Evolutionary conservation across 2,797 vertebrate genomes (phyloP).

Genomic region (Otus scops): DNA sequence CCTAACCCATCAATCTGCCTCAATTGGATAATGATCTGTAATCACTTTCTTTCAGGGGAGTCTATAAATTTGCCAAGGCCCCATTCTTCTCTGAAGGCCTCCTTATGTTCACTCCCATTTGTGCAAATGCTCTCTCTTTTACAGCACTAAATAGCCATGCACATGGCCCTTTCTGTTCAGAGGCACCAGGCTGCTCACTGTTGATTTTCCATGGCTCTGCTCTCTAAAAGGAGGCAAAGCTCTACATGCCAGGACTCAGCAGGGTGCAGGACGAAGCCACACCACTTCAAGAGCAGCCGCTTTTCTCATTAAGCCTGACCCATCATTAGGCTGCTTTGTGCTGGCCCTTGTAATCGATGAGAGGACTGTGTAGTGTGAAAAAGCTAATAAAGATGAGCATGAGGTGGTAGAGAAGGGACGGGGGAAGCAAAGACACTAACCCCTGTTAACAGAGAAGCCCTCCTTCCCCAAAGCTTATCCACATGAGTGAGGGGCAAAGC

Average conservation of each 20-base stretch:
- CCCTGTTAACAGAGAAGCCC: not conserved
- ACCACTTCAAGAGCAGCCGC: conserved; percentile 77
- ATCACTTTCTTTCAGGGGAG: conserved; percentile 99
- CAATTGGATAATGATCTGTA: conserved; percentile 99
- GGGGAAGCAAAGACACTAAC: conserved; percentile 7
- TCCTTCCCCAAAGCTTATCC: not conserved
- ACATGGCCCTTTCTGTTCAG: conserved; percentile 81
- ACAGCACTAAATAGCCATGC: conserved; percentile 90
- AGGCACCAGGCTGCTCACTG: conserved; percentile 76
- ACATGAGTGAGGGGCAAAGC: not conserved
- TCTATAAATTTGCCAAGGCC: conserved; percentile 97
- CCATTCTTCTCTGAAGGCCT: conserved; percentile 94
- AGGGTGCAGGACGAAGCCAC: conserved; percentile 76
- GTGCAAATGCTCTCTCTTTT: conserved; percentile 86
- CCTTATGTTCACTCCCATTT: conserved; percentile 95
- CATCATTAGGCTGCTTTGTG: conserved; percentile 89
- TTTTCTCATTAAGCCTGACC: conserved; percentile 91
- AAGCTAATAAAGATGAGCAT: conserved; percentile 63
- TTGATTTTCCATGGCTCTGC: conserved; percentile 88
- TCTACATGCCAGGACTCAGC: conserved; percentile 84
- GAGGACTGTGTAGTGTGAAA: conserved; percentile 74
- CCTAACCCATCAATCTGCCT: conserved; percentile 99
- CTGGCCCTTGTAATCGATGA: conserved; percentile 89
- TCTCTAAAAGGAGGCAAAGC: conserved; percentile 80
- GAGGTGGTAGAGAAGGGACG: not conserved